A percentile compares a stretch with the other conserved stretches of the same genome.
Evolutionary conservation across 2,797 vertebrate genomes (phyloP).

Genomic region (Clamator glandarius): DNA sequence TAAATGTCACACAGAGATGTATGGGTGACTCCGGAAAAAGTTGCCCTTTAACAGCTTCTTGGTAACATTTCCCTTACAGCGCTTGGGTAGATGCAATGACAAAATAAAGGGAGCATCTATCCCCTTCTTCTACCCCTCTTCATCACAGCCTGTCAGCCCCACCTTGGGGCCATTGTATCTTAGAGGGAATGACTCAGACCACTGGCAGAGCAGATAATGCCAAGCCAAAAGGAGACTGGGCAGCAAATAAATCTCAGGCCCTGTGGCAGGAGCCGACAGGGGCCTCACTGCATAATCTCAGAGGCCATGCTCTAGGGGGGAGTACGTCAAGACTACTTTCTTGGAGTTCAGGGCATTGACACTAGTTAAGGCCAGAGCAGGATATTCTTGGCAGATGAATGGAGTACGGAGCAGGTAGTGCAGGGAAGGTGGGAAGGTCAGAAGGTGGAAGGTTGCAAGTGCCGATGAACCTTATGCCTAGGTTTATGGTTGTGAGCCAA

Average conservation of each 20-base stretch:
- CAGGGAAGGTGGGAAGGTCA: neutral
- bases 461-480: neutral
- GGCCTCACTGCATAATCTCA: neutral
- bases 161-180: neutral
- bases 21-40: conserved; percentile 49
- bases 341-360: neutral
- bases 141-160: conserved; percentile 48
- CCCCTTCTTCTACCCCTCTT: conserved; percentile 26
- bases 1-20: conserved; percentile 61
- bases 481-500: neutral
- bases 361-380: neutral
- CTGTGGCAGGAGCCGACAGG: neutral
- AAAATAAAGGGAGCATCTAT: conserved; percentile 43
- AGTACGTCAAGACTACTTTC: neutral
- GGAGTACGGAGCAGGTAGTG: neutral
- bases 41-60: conserved; percentile 68
- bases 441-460: neutral
- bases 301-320: neutral
- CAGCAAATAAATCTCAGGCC: conserved; percentile 2
- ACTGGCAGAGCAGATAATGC: conserved; percentile 28
- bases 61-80: conserved; percentile 47
- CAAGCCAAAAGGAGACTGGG: neutral
- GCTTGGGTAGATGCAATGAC: conserved; percentile 45
- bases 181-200: conserved; percentile 42
- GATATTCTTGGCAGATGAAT: neutral